Base-by-base conservation (phyloP, 2,113 vertebrate genomes). In the Mus pahari region DNA sequence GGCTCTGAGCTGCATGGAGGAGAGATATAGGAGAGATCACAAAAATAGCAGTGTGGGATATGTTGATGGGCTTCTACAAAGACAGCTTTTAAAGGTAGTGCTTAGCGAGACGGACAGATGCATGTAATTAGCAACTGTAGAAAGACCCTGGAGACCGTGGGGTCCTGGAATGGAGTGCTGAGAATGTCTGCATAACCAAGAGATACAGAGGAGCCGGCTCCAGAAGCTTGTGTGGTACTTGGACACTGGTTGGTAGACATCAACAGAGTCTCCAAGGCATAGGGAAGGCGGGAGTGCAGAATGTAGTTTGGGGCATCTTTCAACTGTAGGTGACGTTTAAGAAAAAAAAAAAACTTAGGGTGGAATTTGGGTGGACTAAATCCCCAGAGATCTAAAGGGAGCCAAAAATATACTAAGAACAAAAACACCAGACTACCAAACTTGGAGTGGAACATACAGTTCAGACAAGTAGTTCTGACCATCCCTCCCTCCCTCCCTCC, bases 111-210 rank as follows among this genome's bases (percentile, higher is more conserved):
- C 20, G 42, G 39, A n/a, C 20, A 48, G 17, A 19, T 42, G 9
- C 14, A 48, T 10, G 9, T 7, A 66, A 14, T 3, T 84, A 19
- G 39, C 7, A 42, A 16, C 86, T 33, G 4, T 36, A 75, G 66
- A 2, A 31, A 75, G 66, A 60, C 24, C 36, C 0, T 45, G 31
- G 11, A 70, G 58, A 77, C 2, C n/a, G 20, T 64, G 55, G 16
- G 39, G 26, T 33, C 1, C 17, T 14, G 4, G 1, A 60, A 28
- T 60, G 0, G 4, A 48, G 1, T 6, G 10, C 24, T 36, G 33
- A 64, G 19, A 39, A 24, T 19, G 3, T 12, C 8, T 26, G 45
- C 4, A 53, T 79, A 28, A 74, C 36, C 16, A 28, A 24, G 19
- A 79, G 31, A 31, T 33, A 62, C 26, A 14, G 55, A 55, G 6